A percentile compares a stretch with the other conserved stretches of the same genome.
Conservation (phyloP, 2,888 invertebrate genomes). For the Microplitis deprimator region DNA sequence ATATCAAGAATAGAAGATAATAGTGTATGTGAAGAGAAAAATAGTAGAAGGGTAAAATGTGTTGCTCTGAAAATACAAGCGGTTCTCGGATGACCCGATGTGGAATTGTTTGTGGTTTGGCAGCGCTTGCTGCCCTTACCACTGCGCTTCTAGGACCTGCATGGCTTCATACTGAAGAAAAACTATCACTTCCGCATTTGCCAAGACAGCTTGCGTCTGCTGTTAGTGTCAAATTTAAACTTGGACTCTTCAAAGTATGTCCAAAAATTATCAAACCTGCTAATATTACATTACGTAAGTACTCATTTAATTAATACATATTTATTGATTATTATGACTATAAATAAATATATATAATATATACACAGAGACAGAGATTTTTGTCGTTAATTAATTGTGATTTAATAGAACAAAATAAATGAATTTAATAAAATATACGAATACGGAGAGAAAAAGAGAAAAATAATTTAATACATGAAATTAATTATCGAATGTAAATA, state of each 20-base stretch:
- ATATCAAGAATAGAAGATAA: background rate
- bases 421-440: background rate
- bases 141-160: conserved; percentile 68
- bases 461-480: background rate
- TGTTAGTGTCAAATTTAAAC: conserved; percentile 67
- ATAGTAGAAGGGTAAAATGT: conserved; percentile 58
- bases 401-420: background rate
- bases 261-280: conserved; percentile 65
- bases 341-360: too few relatives aligned
- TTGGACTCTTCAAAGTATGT: conserved; percentile 68
- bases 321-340: background rate
- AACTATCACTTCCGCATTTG: conserved; percentile 59
- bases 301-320: background rate
- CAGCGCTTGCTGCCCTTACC: conserved; percentile 66
- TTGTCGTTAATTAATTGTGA: background rate
- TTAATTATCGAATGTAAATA: background rate
- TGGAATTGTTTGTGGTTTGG: conserved; percentile 67
- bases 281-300: conserved; percentile 66
- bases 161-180: conserved; percentile 69
- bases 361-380: background rate
- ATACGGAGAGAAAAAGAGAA: background rate
- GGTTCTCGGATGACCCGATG: conserved; percentile 67
- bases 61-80: conserved; percentile 63
- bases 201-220: conserved; percentile 57
- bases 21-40: conserved; percentile 32